Evolutionary conservation across 23 tunicate species (phyloP).

Genomic region (Botrylloides violaceus): DNA sequence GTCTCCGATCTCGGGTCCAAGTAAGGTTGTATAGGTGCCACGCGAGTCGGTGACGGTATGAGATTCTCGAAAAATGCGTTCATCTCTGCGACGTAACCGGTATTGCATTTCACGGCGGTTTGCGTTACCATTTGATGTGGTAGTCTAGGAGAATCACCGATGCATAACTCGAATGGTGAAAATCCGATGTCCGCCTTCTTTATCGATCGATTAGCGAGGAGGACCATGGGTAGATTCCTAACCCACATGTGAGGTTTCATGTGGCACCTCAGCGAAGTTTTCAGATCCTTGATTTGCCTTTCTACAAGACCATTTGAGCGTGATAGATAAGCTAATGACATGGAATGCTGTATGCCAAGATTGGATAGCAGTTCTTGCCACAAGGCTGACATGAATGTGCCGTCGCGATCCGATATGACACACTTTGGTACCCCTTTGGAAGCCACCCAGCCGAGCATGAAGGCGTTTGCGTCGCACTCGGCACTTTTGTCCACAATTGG

Average conservation of each 20-base stretch:
- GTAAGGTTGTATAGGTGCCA: neutral
- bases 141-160: neutral
- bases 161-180: neutral
- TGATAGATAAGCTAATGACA: neutral
- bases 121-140: neutral
- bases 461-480: neutral
- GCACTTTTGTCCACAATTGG: neutral
- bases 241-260: neutral
- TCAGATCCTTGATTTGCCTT: neutral
- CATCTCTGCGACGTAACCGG: neutral
- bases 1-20: neutral
- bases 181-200: neutral
- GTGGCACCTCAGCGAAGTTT: neutral
- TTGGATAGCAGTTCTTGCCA: neutral
- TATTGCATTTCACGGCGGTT: neutral
- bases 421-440: neutral
- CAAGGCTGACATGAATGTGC: neutral
- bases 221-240: neutral
- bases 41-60: neutral
- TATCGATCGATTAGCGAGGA: neutral
- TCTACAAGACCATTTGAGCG: neutral
- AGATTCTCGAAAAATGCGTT: neutral
- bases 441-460: neutral
- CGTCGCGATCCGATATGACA: neutral
- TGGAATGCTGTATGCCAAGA: neutral